Percentiles rank a stretch among this genome's conserved stretches.
phyloP scores from a whole-genome alignment of 2,113 vertebrate genomes.

The Fukomys damarensis region DNA sequence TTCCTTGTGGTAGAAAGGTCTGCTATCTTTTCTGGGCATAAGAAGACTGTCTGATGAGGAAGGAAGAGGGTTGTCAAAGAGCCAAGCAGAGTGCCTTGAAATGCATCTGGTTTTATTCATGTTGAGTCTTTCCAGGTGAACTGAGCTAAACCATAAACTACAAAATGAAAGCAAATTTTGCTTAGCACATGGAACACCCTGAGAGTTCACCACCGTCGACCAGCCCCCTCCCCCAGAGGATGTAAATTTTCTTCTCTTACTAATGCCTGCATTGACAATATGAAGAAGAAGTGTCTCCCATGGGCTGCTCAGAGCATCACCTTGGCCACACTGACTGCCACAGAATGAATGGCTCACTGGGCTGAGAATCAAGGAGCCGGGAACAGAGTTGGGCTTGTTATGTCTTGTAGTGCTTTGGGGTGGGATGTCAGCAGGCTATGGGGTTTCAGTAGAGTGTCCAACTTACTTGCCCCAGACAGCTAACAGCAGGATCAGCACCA shows the following conservation, averaged over 20 bases:
- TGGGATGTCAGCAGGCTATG: neutral
- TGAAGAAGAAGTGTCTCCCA: neutral
- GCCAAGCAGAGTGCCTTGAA: slow-evolving; percentile 31
- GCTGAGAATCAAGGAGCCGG: neutral
- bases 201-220: rapidly evolving
- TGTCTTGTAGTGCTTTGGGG: neutral
- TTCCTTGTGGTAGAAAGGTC: neutral
- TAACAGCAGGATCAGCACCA: neutral
- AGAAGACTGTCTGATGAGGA: slow-evolving; percentile 34
- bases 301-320: neutral
- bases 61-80: slow-evolving; percentile 72
- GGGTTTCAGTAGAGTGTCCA: neutral
- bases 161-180: slow-evolving; percentile 75
- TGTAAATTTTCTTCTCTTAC: neutral
- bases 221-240: neutral
- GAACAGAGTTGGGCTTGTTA: neutral
- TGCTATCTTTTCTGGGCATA: neutral
- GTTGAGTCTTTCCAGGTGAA: slow-evolving; percentile 84
- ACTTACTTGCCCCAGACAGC: neutral
- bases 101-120: slow-evolving; percentile 76
- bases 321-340: neutral
- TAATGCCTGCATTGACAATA: too few species aligned
- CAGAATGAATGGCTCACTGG: neutral
- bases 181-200: neutral
- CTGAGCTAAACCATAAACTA: slow-evolving; percentile 71